Evolutionary conservation across 2,888 invertebrate genomes (phyloP).

Genomic region (Xylota sylvarum): DNA sequence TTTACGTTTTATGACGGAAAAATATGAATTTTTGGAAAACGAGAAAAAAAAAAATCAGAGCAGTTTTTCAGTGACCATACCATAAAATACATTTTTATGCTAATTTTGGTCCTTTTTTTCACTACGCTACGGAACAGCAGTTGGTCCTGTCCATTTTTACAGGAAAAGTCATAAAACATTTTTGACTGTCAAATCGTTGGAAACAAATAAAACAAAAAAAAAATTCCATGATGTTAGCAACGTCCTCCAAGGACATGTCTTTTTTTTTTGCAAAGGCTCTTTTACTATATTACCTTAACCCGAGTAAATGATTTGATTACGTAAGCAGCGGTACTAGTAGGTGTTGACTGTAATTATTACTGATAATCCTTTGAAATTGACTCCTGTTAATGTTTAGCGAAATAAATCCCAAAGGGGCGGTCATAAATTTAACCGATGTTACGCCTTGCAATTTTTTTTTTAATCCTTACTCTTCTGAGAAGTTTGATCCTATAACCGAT

Average conservation of each 20-base stretch:
- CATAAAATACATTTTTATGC: conserved; percentile 17
- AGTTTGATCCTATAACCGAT: conserved; percentile 20
- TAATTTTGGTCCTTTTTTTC: conserved; percentile 7
- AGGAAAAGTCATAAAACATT: not conserved
- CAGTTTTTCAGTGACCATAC: conserved; percentile 25
- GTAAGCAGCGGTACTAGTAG: not conserved
- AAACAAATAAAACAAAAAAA: not conserved
- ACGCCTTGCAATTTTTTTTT: not conserved
- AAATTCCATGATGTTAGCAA: not conserved
- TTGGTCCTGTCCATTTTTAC: conserved; percentile 12
- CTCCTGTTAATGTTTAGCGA: conserved; percentile 27
- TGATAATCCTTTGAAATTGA: conserved; percentile 70
- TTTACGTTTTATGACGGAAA: conserved; percentile 47
- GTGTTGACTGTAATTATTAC: conserved; percentile 61
- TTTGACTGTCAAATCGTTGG: not conserved
- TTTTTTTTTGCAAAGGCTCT: not conserved
- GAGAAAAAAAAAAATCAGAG: conserved; percentile 38
- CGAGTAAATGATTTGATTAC: conserved; percentile 30
- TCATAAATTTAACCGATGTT: conserved; percentile 27
- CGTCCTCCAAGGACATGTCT: conserved; percentile 28
- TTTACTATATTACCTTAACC: not conserved
- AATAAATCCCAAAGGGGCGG: not conserved
- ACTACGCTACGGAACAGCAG: not conserved
- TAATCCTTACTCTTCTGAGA: conserved; percentile 35
- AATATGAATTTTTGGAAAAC: conserved; percentile 26